Evolutionary conservation across 1,140 invertebrate genomes (phyloP).

Genomic region (Daktulosphaira vitifoliae): DNA sequence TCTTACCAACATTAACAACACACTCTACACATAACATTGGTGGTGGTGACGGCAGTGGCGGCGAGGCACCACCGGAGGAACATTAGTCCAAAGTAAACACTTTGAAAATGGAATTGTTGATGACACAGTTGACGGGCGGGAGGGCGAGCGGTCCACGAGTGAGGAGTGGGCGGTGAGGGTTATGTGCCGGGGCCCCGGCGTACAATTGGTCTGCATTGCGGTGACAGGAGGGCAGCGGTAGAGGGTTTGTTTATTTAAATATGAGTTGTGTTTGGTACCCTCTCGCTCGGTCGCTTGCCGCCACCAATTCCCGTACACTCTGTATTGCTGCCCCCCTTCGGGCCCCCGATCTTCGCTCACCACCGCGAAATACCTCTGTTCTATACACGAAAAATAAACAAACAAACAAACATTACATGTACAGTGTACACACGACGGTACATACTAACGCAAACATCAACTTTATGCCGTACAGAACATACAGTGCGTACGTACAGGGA

Average conservation of each 20-base stretch:
- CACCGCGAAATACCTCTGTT: constrained; percentile 28
- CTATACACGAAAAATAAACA: constrained; percentile 32
- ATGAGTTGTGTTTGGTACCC: constrained; percentile 30
- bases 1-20: constrained; percentile 26
- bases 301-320: not conserved
- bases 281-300: not conserved
- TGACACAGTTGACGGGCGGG: constrained; percentile 10
- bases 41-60: not conserved
- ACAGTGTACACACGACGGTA: too few relatives aligned
- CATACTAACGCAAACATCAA: constrained; percentile 4
- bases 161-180: too few relatives aligned
- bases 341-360: constrained; percentile 4
- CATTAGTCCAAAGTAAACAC: constrained; percentile 34
- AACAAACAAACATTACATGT: constrained; percentile 29
- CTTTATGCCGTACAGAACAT: constrained; percentile 3
- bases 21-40: not conserved
- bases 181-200: constrained; percentile 17
- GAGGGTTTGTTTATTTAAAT: constrained; percentile 33
- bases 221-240: not conserved
- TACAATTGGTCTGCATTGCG: constrained; percentile 31
- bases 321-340: not conserved
- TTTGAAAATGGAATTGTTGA: constrained; percentile 34
- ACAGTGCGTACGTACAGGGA: not conserved
- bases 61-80: constrained; percentile 23
- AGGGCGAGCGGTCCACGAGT: too few relatives aligned